Conservation (phyloP, 2,888 invertebrate genomes). For the Colletes collaris region DNA sequence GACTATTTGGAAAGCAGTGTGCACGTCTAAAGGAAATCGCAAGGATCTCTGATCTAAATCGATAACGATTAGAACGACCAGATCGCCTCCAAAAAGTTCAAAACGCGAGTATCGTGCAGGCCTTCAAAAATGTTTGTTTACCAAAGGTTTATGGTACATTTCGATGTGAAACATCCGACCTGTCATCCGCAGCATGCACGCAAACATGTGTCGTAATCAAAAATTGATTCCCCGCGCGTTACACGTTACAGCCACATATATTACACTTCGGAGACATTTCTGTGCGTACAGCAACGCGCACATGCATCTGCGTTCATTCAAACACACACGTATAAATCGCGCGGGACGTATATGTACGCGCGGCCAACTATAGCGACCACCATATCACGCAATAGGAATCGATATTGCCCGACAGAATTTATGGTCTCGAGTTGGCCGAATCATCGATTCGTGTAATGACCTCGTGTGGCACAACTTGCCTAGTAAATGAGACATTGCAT, state of each 20-base stretch:
- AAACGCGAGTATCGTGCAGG: background rate
- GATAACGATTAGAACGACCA: background rate
- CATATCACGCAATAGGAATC: conserved; percentile 51
- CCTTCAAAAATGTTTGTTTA: conserved; percentile 3
- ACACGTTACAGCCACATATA: background rate
- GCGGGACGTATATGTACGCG: background rate
- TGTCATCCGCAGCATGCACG: background rate
- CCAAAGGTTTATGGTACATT: background rate
- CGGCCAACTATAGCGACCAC: conserved; percentile 19
- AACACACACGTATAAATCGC: conserved; percentile 9
- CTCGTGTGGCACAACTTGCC: conserved; percentile 47
- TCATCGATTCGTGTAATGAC: conserved; percentile 75
- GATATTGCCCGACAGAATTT: conserved; percentile 66
- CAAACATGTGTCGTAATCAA: conserved; percentile 8
- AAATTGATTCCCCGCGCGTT: conserved; percentile 13
- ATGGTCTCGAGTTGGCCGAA: conserved; percentile 68
- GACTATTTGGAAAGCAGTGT: no score
- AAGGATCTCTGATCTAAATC: background rate
- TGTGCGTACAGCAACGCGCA: conserved; percentile 4
- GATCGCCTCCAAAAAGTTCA: background rate
- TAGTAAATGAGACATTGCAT: conserved; percentile 43
- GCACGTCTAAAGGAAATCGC: no score
- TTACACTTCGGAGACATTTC: conserved; percentile 14
- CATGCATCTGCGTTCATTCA: background rate
- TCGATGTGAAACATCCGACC: background rate